Evolutionary conservation across 2,113 vertebrate species (phyloP).

Genomic region (Sceloporus tristichus): DNA sequence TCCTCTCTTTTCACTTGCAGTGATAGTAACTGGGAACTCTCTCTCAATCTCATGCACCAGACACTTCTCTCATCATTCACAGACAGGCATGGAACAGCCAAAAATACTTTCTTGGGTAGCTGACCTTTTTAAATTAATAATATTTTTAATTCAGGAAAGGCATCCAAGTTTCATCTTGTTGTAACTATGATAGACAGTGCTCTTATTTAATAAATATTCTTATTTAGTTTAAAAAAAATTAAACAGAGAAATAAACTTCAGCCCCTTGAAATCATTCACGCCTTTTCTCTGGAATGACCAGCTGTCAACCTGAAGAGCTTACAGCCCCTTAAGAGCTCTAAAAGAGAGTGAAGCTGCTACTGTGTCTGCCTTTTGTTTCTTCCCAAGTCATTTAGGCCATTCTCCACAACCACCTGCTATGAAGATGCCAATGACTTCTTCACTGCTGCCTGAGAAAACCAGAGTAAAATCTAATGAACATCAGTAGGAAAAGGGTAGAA

Average conservation of each 20-base stretch:
- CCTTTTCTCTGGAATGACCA: not conserved
- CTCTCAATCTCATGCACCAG: not conserved
- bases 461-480: not conserved
- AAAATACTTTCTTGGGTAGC: slow-evolving; percentile 18
- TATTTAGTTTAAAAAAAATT: not conserved
- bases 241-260: not conserved
- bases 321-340: not conserved
- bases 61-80: not conserved
- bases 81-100: not conserved
- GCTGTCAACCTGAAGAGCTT: not conserved
- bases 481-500: not conserved
- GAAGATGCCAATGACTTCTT: not conserved
- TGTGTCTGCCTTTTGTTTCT: not conserved
- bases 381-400: not conserved
- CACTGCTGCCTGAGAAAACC: not conserved
- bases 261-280: not conserved
- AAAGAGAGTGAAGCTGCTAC: not conserved
- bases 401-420: not conserved
- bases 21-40: not conserved
- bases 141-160: slow-evolving; percentile 5
- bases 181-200: not conserved
- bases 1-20: not conserved
- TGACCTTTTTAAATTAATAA: not conserved
- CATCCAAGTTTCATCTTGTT: not conserved
- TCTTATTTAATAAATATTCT: not conserved